These are phyloP conservation scores for Phalacrocorax carbo DNA, from an alignment of 2,113 vertebrate species.

Conservation along the genomic window DNA sequence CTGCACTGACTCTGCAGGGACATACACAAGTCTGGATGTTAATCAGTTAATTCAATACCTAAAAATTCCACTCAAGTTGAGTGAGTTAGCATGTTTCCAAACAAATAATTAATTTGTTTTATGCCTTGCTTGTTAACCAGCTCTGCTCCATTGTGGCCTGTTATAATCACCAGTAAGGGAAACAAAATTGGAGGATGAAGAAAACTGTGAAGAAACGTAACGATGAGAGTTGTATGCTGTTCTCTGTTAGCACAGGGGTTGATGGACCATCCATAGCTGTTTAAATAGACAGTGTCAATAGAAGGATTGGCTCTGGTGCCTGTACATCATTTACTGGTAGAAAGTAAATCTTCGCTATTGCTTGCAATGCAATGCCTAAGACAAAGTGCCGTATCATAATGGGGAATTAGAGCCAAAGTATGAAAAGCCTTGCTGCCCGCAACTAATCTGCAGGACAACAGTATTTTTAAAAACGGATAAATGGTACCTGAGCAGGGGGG, in stretches of 20 bases:
- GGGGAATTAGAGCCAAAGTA: background rate
- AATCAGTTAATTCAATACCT: background rate
- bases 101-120: background rate
- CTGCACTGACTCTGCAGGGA: background rate
- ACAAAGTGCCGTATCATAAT: background rate
- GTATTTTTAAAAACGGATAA: conserved; percentile 7
- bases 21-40: background rate
- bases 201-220: background rate
- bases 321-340: background rate
- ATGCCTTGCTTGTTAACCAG: background rate
- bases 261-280: background rate
- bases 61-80: background rate
- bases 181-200: background rate
- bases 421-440: background rate
- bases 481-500: background rate
- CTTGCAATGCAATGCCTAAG: background rate
- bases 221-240: background rate
- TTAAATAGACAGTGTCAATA: background rate
- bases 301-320: background rate
- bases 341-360: background rate
- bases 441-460: background rate
- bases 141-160: background rate
- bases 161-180: background rate
- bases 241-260: background rate
- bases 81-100: background rate